Percentiles rank a stretch among this genome's conserved stretches.
Conservation (phyloP, 2,797 vertebrate species). For the Lepus townsendii region DNA sequence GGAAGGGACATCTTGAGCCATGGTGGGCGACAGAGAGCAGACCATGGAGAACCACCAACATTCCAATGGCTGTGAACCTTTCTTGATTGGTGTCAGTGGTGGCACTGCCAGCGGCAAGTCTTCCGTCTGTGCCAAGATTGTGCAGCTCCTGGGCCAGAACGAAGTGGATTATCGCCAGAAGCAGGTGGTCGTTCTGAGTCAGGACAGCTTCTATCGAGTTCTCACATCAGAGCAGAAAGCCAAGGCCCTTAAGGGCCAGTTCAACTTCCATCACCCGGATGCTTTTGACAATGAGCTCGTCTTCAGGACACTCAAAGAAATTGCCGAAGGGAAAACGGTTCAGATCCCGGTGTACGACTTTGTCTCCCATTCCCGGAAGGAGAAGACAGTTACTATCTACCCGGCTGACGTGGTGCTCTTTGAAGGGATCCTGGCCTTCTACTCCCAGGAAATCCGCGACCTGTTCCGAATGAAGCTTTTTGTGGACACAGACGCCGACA, state of each 20-base stretch:
- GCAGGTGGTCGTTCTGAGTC: slow-evolving; percentile 97
- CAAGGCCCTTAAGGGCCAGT: slow-evolving; percentile 97
- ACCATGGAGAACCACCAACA: no score
- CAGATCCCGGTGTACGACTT: slow-evolving; percentile 99
- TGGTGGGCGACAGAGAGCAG: no score
- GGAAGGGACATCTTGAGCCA: no score
- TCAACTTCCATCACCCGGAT: slow-evolving; percentile 99
- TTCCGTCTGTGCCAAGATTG: slow-evolving; percentile 97
- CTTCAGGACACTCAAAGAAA: slow-evolving; percentile 94
- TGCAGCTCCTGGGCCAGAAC: slow-evolving; percentile 98
- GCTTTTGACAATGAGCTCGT: slow-evolving; percentile 98
- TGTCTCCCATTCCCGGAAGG: slow-evolving; percentile 97
- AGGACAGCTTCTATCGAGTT: slow-evolving; percentile 98
- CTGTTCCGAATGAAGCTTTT: slow-evolving; percentile 99
- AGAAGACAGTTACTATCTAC: no score
- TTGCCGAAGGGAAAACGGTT: slow-evolving; percentile 95
- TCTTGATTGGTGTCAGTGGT: no score
- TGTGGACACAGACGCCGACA: slow-evolving; percentile 98
- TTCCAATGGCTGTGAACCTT: no score
- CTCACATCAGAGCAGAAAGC: slow-evolving; percentile 97
- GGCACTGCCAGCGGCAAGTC: slow-evolving; percentile 88
- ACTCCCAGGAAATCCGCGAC: slow-evolving; percentile 97
- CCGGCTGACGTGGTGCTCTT: slow-evolving; percentile 94
- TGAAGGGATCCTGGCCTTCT: slow-evolving; percentile 98
- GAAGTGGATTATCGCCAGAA: slow-evolving; percentile 97